These are phyloP conservation scores for Lacanobia wlatinum DNA, from an alignment of 2,888 invertebrate species.

Conservation along the genomic window DNA sequence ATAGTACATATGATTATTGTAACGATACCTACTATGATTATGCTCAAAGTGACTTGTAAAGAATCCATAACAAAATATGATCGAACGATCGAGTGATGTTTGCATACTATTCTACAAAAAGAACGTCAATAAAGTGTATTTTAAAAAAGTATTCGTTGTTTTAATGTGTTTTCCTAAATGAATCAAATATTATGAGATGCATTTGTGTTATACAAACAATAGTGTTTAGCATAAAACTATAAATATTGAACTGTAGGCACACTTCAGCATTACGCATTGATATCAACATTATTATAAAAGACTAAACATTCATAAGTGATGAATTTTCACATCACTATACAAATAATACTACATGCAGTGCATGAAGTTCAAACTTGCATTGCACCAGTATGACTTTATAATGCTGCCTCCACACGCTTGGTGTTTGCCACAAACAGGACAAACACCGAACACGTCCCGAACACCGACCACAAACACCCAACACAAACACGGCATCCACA, in stretches of 20 bases:
- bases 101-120: slow-evolving; percentile 88
- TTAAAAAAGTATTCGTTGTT: slow-evolving; percentile 82
- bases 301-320: background rate
- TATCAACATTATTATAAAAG: background rate
- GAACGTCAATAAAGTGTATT: slow-evolving; percentile 91
- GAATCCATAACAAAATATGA: slow-evolving; percentile 78
- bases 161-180: slow-evolving; percentile 53
- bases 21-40: slow-evolving; percentile 74
- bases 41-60: slow-evolving; percentile 86
- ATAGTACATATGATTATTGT: slow-evolving; percentile 68
- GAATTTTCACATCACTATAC: too few species aligned
- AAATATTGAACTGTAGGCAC: slow-evolving; percentile 13
- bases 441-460: too few species aligned
- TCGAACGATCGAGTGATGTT: slow-evolving; percentile 87
- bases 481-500: too few species aligned
- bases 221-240: background rate
- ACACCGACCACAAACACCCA: too few species aligned
- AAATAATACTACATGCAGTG: too few species aligned
- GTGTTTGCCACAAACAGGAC: too few species aligned
- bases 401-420: too few species aligned
- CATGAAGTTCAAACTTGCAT: too few species aligned
- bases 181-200: slow-evolving; percentile 33
- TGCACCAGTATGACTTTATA: too few species aligned
- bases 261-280: background rate
- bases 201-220: background rate